Conservation (phyloP, 2,888 invertebrate species). For the Amiota mariae region DNA sequence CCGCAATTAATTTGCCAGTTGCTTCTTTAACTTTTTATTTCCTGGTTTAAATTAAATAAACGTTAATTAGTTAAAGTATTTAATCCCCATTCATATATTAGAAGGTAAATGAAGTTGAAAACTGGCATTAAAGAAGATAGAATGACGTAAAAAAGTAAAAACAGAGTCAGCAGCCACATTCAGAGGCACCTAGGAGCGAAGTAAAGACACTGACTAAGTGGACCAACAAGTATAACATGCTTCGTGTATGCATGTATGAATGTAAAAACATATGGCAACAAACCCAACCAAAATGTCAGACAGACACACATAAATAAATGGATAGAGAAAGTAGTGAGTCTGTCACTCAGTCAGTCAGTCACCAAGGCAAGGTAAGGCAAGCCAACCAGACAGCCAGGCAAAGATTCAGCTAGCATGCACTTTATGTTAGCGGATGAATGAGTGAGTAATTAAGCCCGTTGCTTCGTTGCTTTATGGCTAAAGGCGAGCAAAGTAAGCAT, state of each 20-base stretch:
- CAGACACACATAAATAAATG: too few species aligned
- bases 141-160: constrained; percentile 37
- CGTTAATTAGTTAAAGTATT: constrained; percentile 65
- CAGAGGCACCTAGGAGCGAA: background rate
- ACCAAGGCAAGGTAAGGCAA: too few species aligned
- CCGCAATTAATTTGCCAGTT: constrained; percentile 44
- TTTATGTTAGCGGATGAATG: background rate
- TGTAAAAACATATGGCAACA: constrained; percentile 1
- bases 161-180: constrained; percentile 1
- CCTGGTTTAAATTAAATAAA: constrained; percentile 53
- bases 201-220: background rate
- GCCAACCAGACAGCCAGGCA: too few species aligned
- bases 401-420: background rate
- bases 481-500: constrained; percentile 52
- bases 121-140: constrained; percentile 28
- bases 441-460: constrained; percentile 23
- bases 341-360: background rate
- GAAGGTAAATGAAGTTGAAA: constrained; percentile 57
- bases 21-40: constrained; percentile 6
- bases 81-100: constrained; percentile 53
- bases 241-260: background rate
- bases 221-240: background rate
- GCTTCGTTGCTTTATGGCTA: background rate
- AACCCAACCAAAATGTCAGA: background rate
- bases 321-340: background rate